phyloP scores from a whole-genome alignment of 2,888 invertebrate genomes.

The Callosobruchus maculatus region DNA sequence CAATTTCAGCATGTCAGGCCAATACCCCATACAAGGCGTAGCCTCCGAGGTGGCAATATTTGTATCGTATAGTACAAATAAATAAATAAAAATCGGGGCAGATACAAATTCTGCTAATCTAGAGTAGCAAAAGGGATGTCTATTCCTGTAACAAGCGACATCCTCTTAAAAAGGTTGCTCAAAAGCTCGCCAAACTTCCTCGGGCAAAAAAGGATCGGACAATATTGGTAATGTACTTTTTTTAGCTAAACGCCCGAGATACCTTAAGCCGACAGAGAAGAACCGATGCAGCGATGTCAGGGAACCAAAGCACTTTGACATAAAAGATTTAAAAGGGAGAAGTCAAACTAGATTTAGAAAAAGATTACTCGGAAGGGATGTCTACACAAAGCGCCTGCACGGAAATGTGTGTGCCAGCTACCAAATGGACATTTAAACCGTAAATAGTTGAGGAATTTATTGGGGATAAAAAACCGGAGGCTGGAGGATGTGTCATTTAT shows the following conservation, averaged over 20 bases:
- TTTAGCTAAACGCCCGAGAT: background rate
- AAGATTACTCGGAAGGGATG: background rate
- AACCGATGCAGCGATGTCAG: background rate
- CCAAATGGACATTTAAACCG: background rate
- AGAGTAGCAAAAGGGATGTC: background rate
- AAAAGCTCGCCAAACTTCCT: background rate
- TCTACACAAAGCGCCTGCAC: background rate
- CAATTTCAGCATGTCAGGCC: too few species aligned
- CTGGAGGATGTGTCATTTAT: background rate
- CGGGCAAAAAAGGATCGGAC: background rate
- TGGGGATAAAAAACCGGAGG: background rate
- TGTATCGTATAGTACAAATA: too few species aligned
- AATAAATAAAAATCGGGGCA: too few species aligned
- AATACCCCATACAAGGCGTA: too few species aligned
- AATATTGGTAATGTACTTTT: background rate
- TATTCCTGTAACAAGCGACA: background rate
- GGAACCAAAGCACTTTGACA: background rate
- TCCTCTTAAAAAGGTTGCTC: background rate
- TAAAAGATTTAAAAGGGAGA: background rate
- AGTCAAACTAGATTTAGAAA: background rate
- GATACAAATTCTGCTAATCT: too few species aligned
- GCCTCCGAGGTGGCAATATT: too few species aligned
- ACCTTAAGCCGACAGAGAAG: background rate
- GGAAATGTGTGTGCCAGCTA: background rate
- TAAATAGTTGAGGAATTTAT: background rate